Evolutionary conservation across 2,797 vertebrate species (phyloP).

Genomic region (Sebastes taczanowskii): DNA sequence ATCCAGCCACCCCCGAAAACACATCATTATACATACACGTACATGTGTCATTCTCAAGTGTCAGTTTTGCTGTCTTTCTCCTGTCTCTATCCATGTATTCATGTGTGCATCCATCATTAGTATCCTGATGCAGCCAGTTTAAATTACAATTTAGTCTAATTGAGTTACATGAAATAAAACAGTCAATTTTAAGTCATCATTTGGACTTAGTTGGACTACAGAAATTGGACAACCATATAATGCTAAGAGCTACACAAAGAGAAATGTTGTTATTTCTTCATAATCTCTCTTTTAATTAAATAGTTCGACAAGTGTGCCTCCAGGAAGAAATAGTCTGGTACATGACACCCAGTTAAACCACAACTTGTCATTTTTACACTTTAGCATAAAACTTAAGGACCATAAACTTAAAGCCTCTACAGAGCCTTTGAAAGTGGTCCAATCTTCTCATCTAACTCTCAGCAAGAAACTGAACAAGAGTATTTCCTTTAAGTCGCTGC

Average conservation of each 20-base stretch:
- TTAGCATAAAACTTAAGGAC: background rate
- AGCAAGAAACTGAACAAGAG: background rate
- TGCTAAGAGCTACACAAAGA: background rate
- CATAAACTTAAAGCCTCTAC: background rate
- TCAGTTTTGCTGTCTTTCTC: conserved; percentile 8
- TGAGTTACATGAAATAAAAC: background rate
- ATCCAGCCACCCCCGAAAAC: conserved; percentile 40
- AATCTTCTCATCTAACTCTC: background rate
- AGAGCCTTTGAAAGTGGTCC: background rate
- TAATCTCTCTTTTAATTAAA: background rate
- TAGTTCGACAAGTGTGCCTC: background rate
- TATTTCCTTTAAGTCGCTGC: background rate
- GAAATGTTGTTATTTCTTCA: background rate
- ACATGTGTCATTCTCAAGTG: conserved; percentile 26
- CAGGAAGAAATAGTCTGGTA: background rate
- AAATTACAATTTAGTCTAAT: background rate
- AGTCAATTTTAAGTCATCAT: background rate
- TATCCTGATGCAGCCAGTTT: background rate
- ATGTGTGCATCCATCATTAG: background rate
- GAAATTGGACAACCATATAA: background rate
- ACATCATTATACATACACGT: background rate
- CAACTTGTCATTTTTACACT: background rate
- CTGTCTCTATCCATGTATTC: conserved; percentile 9
- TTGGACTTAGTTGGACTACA: background rate
- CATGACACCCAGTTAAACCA: background rate